A percentile compares a stretch with the other conserved stretches of the same genome.
Conservation (phyloP, 2,888 invertebrate species). For the Andrena fulva region DNA sequence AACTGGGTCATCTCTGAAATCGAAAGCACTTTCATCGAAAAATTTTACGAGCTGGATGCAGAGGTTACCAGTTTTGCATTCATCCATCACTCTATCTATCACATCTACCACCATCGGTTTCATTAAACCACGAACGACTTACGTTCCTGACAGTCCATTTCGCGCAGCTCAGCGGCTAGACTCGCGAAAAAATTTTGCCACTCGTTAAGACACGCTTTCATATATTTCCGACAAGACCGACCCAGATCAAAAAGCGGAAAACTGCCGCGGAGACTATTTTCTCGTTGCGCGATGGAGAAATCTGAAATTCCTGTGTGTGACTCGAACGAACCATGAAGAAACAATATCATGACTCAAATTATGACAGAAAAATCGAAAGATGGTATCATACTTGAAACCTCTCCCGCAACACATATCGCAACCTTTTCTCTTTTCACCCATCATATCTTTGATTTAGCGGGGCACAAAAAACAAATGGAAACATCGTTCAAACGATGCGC, state of each 20-base stretch:
- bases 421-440: neutral
- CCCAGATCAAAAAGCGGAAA: conserved; percentile 59
- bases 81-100: neutral
- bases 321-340: conserved; percentile 43
- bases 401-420: neutral
- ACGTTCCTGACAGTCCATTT: conserved; percentile 7
- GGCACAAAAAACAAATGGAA: neutral
- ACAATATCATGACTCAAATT: neutral
- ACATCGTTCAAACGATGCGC: neutral
- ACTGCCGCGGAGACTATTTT: conserved; percentile 32
- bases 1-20: neutral
- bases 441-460: neutral
- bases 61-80: neutral
- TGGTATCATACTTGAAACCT: no score
- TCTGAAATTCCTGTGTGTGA: conserved; percentile 54
- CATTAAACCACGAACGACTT: conserved; percentile 15
- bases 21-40: neutral
- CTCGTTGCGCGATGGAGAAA: conserved; percentile 54
- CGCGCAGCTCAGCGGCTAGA: conserved; percentile 1
- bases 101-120: neutral
- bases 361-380: neutral
- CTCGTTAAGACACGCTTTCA: conserved; percentile 35
- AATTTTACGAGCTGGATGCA: neutral
- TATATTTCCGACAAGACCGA: conserved; percentile 30
- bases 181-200: neutral